Conservation (phyloP, 2,888 invertebrate genomes). For the Himalopsyche anomala region DNA sequence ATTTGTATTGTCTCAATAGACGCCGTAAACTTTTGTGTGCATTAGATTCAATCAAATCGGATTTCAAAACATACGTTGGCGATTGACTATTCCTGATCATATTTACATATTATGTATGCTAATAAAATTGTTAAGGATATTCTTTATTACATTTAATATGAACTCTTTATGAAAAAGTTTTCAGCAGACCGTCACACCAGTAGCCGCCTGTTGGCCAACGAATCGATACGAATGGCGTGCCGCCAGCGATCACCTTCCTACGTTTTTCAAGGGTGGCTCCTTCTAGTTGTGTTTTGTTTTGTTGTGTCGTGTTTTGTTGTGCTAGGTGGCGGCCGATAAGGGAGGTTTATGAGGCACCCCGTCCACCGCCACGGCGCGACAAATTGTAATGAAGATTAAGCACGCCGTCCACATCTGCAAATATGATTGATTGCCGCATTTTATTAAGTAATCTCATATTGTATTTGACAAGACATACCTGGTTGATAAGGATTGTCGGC, state of each 20-base stretch:
- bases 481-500: no score
- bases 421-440: neutral
- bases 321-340: constrained; percentile 7
- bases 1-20: no score
- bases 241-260: constrained; percentile 18
- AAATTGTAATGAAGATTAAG: constrained; percentile 13
- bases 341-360: constrained; percentile 19
- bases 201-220: neutral
- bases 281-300: neutral
- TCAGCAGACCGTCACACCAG: neutral
- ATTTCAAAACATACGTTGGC: no score
- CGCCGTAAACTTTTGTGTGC: no score
- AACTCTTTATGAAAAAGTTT: neutral
- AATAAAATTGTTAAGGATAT: no score
- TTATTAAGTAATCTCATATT: no score
- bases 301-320: constrained; percentile 14
- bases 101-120: no score
- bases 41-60: no score
- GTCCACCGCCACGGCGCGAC: constrained; percentile 1
- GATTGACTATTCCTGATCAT: no score
- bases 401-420: neutral
- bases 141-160: neutral
- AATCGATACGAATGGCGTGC: constrained; percentile 19
- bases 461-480: no score
- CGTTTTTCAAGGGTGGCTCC: constrained; percentile 22